Evolutionary conservation across 1,140 invertebrate species (phyloP).

Genomic region (Bombus haemorrhoidalis): DNA sequence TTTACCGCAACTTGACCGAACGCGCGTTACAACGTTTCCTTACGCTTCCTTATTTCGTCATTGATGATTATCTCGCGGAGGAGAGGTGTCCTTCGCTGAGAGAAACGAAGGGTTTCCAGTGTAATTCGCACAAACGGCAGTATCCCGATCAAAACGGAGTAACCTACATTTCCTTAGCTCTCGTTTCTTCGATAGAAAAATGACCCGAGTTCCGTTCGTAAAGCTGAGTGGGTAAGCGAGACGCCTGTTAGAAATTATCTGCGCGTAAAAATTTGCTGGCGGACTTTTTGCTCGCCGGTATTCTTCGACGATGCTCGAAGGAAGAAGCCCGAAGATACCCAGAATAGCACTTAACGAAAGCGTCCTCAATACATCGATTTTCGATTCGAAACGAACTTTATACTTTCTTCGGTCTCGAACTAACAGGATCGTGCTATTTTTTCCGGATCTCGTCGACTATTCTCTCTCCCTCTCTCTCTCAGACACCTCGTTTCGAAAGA

Average conservation of each 20-base stretch:
- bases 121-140: not conserved
- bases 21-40: constrained; percentile 6
- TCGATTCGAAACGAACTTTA: constrained; percentile 52
- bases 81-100: not conserved
- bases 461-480: not conserved
- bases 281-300: not conserved
- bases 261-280: constrained; percentile 15
- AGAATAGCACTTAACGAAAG: constrained; percentile 47
- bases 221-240: not conserved
- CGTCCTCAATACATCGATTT: constrained; percentile 45
- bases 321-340: constrained; percentile 27
- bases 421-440: constrained; percentile 16
- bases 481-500: not conserved
- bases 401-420: constrained; percentile 25
- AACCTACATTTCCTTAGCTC: not conserved
- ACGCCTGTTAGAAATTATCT: not conserved
- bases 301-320: constrained; percentile 25
- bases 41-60: constrained; percentile 9
- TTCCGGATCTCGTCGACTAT: not conserved
- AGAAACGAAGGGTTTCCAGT: not conserved
- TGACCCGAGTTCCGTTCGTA: not conserved
- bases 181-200: not conserved
- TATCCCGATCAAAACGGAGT: not conserved
- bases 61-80: not conserved
- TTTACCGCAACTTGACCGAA: not conserved